Evolutionary conservation across 1,140 invertebrate species (phyloP).

Genomic region (Drosophila athabasca): DNA sequence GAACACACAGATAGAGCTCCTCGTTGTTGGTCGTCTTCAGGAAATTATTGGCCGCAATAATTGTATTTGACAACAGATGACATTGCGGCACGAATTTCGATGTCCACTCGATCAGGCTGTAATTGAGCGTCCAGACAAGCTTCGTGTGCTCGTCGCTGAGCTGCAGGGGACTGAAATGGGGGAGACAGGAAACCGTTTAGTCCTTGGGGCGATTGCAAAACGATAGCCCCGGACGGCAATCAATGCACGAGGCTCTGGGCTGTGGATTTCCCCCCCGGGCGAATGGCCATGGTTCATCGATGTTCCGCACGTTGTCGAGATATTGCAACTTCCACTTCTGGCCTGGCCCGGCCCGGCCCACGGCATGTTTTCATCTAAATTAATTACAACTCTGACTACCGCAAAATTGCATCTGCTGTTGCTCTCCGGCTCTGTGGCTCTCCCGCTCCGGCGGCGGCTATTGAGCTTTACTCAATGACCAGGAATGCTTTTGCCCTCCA

Average conservation of each 20-base stretch:
- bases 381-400: slow-evolving; percentile 63
- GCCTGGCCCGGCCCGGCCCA: too few relatives aligned
- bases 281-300: too few relatives aligned
- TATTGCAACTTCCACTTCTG: too few relatives aligned
- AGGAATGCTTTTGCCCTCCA: background rate
- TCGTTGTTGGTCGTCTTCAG: slow-evolving; percentile 75
- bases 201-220: slow-evolving; percentile 1
- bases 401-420: slow-evolving; percentile 40
- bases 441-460: too few relatives aligned
- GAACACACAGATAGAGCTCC: slow-evolving; percentile 76
- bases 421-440: background rate
- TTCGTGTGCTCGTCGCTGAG: slow-evolving; percentile 74
- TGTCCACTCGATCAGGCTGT: slow-evolving; percentile 84
- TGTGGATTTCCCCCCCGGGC: too few relatives aligned
- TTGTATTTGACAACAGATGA: slow-evolving; percentile 77
- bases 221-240: slow-evolving; percentile 10
- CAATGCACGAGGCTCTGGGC: background rate
- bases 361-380: slow-evolving; percentile 48
- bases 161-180: slow-evolving; percentile 60
- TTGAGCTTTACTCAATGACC: slow-evolving; percentile 17
- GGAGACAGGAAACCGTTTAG: slow-evolving; percentile 10
- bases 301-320: too few relatives aligned
- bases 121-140: slow-evolving; percentile 78
- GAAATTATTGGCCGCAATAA: slow-evolving; percentile 78
- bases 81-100: slow-evolving; percentile 83